A percentile compares a stretch with the other conserved stretches of the same genome.
phyloP scores from a whole-genome alignment of 2,797 vertebrate species.

The Margarornis squamiger region DNA sequence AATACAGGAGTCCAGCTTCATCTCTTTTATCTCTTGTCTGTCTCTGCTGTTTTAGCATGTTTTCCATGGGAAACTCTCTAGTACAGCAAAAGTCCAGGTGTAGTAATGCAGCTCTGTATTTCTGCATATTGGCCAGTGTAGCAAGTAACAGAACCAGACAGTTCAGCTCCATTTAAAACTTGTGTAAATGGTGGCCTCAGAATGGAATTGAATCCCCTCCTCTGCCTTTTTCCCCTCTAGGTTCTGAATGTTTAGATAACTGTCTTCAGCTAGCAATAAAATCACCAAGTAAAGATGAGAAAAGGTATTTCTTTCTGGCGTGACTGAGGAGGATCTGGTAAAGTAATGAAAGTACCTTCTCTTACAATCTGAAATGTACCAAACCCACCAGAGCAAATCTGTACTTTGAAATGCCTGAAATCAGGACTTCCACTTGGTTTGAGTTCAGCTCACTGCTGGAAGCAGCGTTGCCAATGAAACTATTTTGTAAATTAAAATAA shows the following conservation, averaged over 20 bases:
- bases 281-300: not conserved
- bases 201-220: not conserved
- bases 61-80: not conserved
- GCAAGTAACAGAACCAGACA: not conserved
- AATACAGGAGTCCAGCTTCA: not conserved
- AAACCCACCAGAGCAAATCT: not conserved
- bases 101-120: not conserved
- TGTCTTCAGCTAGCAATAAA: not conserved
- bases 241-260: not conserved
- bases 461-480: not conserved
- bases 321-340: not conserved
- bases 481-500: not conserved
- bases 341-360: not conserved
- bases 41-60: not conserved
- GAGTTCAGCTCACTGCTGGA: not conserved
- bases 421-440: not conserved
- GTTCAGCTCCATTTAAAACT: not conserved
- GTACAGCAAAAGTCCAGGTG: not conserved
- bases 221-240: fast-evolving
- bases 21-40: not conserved
- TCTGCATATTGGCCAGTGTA: not conserved
- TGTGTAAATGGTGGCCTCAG: not conserved
- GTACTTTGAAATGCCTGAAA: not conserved
- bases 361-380: not conserved
- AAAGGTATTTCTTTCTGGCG: not conserved